Evolutionary conservation across 2,888 invertebrate genomes (phyloP).

Genomic region (Amiota minor): DNA sequence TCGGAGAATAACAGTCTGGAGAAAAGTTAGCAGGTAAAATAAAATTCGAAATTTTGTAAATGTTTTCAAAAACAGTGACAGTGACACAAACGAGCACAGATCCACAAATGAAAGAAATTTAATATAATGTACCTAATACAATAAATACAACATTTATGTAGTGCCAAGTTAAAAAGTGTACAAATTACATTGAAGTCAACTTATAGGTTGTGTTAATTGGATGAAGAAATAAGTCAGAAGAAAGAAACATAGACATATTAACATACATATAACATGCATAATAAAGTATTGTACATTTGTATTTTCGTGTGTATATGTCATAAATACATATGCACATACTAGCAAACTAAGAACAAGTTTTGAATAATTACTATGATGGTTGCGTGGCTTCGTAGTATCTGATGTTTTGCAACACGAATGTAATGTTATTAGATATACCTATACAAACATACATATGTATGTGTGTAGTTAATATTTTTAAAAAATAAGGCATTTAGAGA

Average conservation of each 20-base stretch:
- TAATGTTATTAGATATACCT: background rate
- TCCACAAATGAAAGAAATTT: too few species aligned
- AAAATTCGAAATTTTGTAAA: slow-evolving; percentile 49
- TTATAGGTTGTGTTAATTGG: slow-evolving; percentile 59
- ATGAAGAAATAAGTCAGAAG: slow-evolving; percentile 53
- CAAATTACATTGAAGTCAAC: too few species aligned
- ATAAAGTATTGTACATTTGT: slow-evolving; percentile 32
- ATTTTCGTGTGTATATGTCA: slow-evolving; percentile 33
- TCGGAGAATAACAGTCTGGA: slow-evolving; percentile 47
- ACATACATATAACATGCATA: slow-evolving; percentile 42
- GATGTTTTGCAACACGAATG: slow-evolving; percentile 54
- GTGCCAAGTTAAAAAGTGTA: too few species aligned
- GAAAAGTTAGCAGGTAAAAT: slow-evolving; percentile 52
- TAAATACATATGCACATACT: slow-evolving; percentile 17
- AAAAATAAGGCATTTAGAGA: slow-evolving; percentile 40
- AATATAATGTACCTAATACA: slow-evolving; percentile 37
- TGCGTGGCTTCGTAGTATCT: too few species aligned
- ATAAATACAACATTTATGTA: too few species aligned
- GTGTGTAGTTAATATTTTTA: slow-evolving; percentile 65
- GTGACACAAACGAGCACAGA: slow-evolving; percentile 41
- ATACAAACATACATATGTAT: slow-evolving; percentile 9
- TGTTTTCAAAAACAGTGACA: slow-evolving; percentile 32
- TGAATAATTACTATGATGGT: too few species aligned
- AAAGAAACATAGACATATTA: slow-evolving; percentile 32
- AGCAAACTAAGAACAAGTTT: too few species aligned